A percentile compares a stretch with the other conserved stretches of the same genome.
Conservation (phyloP, 2,888 invertebrate genomes). For the Drosophila hamatofila region DNA sequence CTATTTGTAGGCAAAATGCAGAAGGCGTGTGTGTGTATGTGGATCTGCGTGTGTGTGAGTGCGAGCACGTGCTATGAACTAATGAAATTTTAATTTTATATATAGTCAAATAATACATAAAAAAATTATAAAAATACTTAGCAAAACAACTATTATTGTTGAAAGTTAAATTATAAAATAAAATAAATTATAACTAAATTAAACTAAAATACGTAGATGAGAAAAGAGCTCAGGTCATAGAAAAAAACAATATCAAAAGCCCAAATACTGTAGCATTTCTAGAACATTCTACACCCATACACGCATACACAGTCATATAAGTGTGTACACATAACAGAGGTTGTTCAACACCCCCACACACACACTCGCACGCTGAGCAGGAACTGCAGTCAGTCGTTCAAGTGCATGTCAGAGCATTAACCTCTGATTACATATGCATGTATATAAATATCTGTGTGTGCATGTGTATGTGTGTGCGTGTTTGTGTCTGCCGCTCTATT, state of each 20-base stretch:
- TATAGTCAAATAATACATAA: neutral
- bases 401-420: constrained; percentile 83
- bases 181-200: neutral
- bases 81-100: neutral
- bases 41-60: neutral
- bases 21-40: constrained; percentile 2
- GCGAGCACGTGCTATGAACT: constrained; percentile 15
- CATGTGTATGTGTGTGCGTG: neutral
- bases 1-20: constrained; percentile 59
- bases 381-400: constrained; percentile 81
- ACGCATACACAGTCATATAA: neutral
- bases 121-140: neutral
- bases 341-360: constrained; percentile 20
- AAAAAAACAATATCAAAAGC: neutral
- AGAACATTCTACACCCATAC: constrained; percentile 38
- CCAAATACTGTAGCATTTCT: constrained; percentile 21
- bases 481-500: constrained; percentile 36
- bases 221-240: neutral
- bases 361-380: constrained; percentile 17
- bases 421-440: constrained; percentile 52
- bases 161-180: neutral
- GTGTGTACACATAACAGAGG: neutral
- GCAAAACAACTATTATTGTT: too few relatives aligned
- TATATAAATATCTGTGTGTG: constrained; percentile 5
- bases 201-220: neutral